These are phyloP conservation scores for Zaprionus lineosus DNA, from an alignment of 2,888 invertebrate species.

Conservation along the genomic window DNA sequence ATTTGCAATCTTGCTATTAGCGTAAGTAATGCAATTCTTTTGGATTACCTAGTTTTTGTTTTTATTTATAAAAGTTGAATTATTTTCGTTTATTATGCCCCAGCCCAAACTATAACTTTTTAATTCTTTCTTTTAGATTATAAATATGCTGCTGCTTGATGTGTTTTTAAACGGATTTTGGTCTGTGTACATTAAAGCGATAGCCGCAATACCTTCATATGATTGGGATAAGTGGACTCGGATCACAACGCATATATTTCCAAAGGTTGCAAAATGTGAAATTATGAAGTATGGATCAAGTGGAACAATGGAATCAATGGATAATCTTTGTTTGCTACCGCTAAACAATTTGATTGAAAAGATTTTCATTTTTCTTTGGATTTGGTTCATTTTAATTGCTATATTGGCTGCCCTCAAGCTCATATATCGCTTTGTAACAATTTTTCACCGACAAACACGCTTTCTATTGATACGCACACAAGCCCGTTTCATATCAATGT, in stretches of 20 bases:
- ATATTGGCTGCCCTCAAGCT: slow-evolving; percentile 86
- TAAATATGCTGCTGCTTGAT: slow-evolving; percentile 79
- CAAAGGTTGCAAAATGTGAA: slow-evolving; percentile 92
- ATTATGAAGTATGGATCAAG: slow-evolving; percentile 94
- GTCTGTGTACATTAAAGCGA: slow-evolving; percentile 76
- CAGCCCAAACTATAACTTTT: background rate
- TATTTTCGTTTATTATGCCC: background rate
- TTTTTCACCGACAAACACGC: slow-evolving; percentile 83
- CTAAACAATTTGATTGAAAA: slow-evolving; percentile 92
- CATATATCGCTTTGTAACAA: slow-evolving; percentile 86
- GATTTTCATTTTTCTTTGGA: slow-evolving; percentile 89
- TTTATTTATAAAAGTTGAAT: too few relatives aligned
- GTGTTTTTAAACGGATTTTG: slow-evolving; percentile 80
- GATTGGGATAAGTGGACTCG: slow-evolving; percentile 79
- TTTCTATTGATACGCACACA: slow-evolving; percentile 69
- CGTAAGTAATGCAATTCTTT: too few relatives aligned
- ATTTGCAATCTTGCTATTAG: slow-evolving; percentile 89
- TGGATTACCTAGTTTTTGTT: too few relatives aligned
- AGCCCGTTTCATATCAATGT: slow-evolving; percentile 64
- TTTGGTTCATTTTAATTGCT: slow-evolving; percentile 88
- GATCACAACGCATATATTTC: slow-evolving; percentile 80
- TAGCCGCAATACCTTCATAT: slow-evolving; percentile 72
- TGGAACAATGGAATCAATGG: slow-evolving; percentile 90
- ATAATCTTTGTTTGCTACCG: slow-evolving; percentile 90
- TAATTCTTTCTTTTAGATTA: slow-evolving; percentile 48